Evolutionary conservation across 2,888 invertebrate genomes (phyloP).

Genomic region (Selenia dentaria): DNA sequence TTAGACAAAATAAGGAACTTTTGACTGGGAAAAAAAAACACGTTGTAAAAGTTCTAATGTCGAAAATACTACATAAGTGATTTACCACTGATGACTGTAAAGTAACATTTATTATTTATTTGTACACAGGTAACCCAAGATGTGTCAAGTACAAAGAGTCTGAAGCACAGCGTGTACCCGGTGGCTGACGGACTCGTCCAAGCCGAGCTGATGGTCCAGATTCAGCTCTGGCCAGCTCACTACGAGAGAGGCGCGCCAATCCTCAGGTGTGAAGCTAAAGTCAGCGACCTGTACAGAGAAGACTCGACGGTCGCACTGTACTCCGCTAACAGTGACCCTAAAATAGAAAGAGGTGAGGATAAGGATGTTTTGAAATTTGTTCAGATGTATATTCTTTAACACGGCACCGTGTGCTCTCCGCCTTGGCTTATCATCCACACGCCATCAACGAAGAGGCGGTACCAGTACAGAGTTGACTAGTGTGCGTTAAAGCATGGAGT

Average conservation of each 20-base stretch:
- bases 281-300: conserved; percentile 85
- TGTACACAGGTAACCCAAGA: conserved; percentile 70
- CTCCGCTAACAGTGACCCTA: conserved; percentile 87
- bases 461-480: no score
- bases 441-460: no score
- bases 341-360: conserved; percentile 88
- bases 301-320: conserved; percentile 86
- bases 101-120: conserved; percentile 7
- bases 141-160: conserved; percentile 29
- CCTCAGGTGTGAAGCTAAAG: conserved; percentile 87
- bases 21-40: no score
- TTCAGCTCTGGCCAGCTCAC: conserved; percentile 86
- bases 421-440: no score
- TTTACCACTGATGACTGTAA: no score
- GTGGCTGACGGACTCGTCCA: conserved; percentile 81
- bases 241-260: conserved; percentile 87
- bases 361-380: no score
- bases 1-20: no score
- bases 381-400: no score
- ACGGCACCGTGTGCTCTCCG: no score
- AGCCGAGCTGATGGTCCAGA: conserved; percentile 85
- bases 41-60: no score
- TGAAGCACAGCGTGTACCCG: conserved; percentile 64
- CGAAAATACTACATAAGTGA: no score
- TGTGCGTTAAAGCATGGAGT: no score